Evolutionary conservation across 2,113 vertebrate species (phyloP).

Genomic region (Hemichromis elongatus): DNA sequence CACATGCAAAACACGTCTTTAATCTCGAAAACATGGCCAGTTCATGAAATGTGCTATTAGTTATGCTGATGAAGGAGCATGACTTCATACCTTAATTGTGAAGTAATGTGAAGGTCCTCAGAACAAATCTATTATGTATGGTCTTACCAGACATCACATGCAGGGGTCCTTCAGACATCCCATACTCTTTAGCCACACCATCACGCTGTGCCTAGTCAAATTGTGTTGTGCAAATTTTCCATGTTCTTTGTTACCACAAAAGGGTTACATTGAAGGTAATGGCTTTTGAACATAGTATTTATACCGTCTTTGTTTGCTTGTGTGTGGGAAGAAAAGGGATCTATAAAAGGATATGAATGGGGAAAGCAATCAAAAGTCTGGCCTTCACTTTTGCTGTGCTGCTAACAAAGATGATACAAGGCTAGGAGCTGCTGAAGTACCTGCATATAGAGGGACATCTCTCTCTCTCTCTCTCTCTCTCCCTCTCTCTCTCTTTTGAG

Average conservation of each 20-base stretch:
- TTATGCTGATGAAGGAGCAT: slow-evolving; percentile 68
- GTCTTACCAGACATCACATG: slow-evolving; percentile 47
- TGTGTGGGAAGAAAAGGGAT: slow-evolving; percentile 40
- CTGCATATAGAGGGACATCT: slow-evolving; percentile 32
- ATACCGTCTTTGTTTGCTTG: slow-evolving; percentile 51
- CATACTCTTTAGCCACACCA: slow-evolving; percentile 38
- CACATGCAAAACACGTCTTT: slow-evolving; percentile 23
- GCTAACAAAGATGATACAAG: slow-evolving; percentile 50
- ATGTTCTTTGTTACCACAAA: slow-evolving; percentile 32
- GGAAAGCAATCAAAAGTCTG: slow-evolving; percentile 60
- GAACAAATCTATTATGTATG: slow-evolving; percentile 74
- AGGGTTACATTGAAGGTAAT: slow-evolving; percentile 41
- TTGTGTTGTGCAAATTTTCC: slow-evolving; percentile 38
- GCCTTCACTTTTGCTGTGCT: slow-evolving; percentile 44
- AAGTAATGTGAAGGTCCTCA: slow-evolving; percentile 60
- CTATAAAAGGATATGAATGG: slow-evolving; percentile 33
- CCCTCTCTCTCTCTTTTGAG: not conserved
- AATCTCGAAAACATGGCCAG: slow-evolving; percentile 48
- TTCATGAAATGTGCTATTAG: slow-evolving; percentile 58
- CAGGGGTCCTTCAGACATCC: slow-evolving; percentile 31
- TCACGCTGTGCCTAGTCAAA: slow-evolving; percentile 20
- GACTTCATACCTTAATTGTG: slow-evolving; percentile 69
- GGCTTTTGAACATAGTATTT: slow-evolving; percentile 48
- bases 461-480: not conserved
- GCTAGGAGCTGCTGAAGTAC: slow-evolving; percentile 53